Conservation (phyloP, 2,888 invertebrate species). For the Meiosimyza platycephala region DNA sequence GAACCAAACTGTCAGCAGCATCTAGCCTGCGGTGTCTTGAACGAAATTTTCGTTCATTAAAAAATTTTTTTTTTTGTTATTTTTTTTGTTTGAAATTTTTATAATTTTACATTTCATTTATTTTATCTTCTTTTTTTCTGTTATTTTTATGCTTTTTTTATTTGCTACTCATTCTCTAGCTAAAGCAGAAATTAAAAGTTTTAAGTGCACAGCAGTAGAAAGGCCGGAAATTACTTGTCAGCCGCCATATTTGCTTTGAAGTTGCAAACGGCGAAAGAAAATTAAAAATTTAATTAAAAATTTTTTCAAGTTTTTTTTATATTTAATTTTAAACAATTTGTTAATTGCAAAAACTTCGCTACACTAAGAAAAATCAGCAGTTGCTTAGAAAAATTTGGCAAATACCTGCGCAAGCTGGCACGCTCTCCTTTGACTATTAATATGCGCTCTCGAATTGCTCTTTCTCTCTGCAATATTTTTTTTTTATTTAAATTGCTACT, state of each 20-base stretch:
- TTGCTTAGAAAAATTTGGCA: too few relatives aligned
- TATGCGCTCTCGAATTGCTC: too few relatives aligned
- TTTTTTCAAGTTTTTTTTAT: too few relatives aligned
- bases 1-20: not conserved
- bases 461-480: too few relatives aligned
- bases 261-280: not conserved
- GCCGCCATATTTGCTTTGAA: slow-evolving; percentile 7
- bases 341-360: too few relatives aligned
- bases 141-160: not conserved
- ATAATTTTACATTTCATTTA: slow-evolving; percentile 16
- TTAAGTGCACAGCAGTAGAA: not conserved
- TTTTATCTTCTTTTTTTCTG: slow-evolving; percentile 15
- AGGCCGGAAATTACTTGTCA: not conserved
- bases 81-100: not conserved
- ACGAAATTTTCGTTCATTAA: not conserved
- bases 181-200: not conserved
- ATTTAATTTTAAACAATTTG: too few relatives aligned
- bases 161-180: not conserved
- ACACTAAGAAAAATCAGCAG: too few relatives aligned
- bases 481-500: too few relatives aligned
- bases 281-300: not conserved
- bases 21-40: not conserved
- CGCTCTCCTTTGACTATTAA: too few relatives aligned
- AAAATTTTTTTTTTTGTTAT: not conserved
- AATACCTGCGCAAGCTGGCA: too few relatives aligned